A percentile compares a stretch with the other conserved stretches of the same genome.
Conservation (phyloP, 2,888 invertebrate species). For the Acleris emargana region DNA sequence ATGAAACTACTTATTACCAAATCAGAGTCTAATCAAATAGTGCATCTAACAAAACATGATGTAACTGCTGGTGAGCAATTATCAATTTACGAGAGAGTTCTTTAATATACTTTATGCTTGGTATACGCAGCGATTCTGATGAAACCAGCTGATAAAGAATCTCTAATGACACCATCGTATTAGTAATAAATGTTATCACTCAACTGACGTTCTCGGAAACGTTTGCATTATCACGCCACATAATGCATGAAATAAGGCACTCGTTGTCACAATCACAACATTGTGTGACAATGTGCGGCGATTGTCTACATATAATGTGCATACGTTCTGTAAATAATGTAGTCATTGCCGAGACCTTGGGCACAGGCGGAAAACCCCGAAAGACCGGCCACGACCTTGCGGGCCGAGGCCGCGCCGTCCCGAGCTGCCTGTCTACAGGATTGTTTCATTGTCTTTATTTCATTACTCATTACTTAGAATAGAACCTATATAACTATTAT, state of each 20-base stretch:
- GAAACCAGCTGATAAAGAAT: conserved; percentile 7
- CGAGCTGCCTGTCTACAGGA: conserved; percentile 46
- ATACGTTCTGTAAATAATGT: conserved; percentile 23
- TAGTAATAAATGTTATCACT: conserved; percentile 14
- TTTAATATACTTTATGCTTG: not conserved
- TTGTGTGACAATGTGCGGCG: conserved; percentile 14
- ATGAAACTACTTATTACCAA: no score
- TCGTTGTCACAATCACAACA: conserved; percentile 12
- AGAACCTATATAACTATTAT: conserved; percentile 18
- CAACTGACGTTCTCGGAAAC: conserved; percentile 25
- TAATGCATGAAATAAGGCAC: conserved; percentile 20
- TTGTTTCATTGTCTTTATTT: conserved; percentile 35
- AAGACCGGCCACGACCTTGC: conserved; percentile 65
- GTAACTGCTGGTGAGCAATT: no score
- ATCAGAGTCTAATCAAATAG: no score
- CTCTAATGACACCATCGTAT: conserved; percentile 3
- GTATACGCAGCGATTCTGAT: conserved; percentile 1
- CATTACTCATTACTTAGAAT: conserved; percentile 30
- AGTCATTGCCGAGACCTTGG: conserved; percentile 60
- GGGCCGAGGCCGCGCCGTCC: conserved; percentile 55
- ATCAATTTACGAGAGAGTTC: no score
- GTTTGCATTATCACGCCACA: conserved; percentile 29
- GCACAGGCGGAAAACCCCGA: conserved; percentile 70
- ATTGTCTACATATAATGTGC: conserved; percentile 14
- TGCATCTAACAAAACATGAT: no score